Evolutionary conservation across 1,140 invertebrate genomes (phyloP), one percentile per base, ranked within the genome.

Genomic region (Ceratosolen solmsi): DNA sequence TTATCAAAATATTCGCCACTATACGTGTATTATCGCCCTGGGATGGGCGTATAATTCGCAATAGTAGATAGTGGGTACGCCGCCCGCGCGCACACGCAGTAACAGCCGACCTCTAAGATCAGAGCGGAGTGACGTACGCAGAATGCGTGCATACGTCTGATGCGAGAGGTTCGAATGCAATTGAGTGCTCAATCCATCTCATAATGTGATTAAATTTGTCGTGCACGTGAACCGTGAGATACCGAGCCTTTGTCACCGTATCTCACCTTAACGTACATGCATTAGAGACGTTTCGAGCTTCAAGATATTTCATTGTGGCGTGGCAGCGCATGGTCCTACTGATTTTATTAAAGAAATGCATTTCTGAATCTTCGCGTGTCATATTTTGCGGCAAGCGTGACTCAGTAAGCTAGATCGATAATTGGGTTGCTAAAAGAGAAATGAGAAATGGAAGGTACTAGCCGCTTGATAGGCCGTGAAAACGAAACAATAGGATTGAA

Each of bases 201-300:
- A n/a, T 74, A 56, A 54, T 74, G 49, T 33, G 46, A 74, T 74
- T 74, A 74, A 56, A 74, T 74, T 36, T 74, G 27, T 33, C 11
- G 72, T 49, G 49, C 25, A 33, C 72, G 49, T 27, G 46, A 49
- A 36, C 30, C 38, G 27, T 4, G 72, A 4, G 25, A 13, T 74
- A 3, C 41, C 11, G 51, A 72, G 70, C 70, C 27, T 49, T 46
- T 46, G 38, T 51, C 46, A 11, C 38, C 41, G n/a, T 46, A 4
- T 9, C 25, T 49, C n/a, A 41, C 25, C 72, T 49, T 46, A 11
- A 1, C 33, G 72, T 17, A 0, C 51, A 5, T 36, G 51, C 20
- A 33, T 54, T 25, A 27, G 41, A 3, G 41, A 30, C 9, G 41
- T 30, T 46, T 70, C 65, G 9, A 70, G 38, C 36, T 25, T 63